Percentiles rank a stretch among this genome's conserved stretches.
Conservation (phyloP, 2,113 vertebrate genomes). For the Cisticola juncidis region DNA sequence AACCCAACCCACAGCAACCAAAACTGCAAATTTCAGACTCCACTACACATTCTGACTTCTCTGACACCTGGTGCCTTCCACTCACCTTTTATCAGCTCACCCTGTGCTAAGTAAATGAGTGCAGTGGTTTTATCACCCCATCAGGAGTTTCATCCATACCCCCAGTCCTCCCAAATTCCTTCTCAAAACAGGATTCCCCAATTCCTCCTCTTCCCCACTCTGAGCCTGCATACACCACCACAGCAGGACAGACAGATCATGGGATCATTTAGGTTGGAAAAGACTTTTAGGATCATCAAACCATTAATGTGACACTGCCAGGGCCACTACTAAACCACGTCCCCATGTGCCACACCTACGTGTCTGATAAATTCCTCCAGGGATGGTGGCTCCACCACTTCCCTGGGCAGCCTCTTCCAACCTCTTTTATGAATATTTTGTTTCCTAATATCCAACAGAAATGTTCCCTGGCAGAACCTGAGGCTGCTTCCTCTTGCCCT, state of each 20-base stretch:
- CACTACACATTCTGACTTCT: not conserved
- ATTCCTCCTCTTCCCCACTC: not conserved
- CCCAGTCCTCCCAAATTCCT: not conserved
- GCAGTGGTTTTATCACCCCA: not conserved
- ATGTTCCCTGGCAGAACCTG: not conserved
- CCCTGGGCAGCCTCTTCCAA: not conserved
- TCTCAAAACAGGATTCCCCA: not conserved
- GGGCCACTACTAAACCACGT: not conserved
- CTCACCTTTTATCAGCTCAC: not conserved
- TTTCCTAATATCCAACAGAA: not conserved
- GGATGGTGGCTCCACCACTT: not conserved
- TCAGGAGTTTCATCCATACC: not conserved
- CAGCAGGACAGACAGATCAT: not conserved
- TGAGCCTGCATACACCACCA: not conserved
- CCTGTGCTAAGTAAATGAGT: not conserved
- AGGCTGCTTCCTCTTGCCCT: not conserved
- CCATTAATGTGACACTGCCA: not conserved
- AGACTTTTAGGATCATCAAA: not conserved
- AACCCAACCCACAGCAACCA: not conserved
- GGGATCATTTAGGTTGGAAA: not conserved
- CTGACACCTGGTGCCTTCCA: not conserved
- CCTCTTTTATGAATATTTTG: not conserved
- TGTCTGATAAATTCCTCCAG: not conserved
- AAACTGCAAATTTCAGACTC: not conserved
- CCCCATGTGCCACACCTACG: fast-evolving